These are phyloP conservation scores for Oryzias dopingdopingensis DNA, from an alignment of 2,797 vertebrate species.

Conservation along the genomic window DNA sequence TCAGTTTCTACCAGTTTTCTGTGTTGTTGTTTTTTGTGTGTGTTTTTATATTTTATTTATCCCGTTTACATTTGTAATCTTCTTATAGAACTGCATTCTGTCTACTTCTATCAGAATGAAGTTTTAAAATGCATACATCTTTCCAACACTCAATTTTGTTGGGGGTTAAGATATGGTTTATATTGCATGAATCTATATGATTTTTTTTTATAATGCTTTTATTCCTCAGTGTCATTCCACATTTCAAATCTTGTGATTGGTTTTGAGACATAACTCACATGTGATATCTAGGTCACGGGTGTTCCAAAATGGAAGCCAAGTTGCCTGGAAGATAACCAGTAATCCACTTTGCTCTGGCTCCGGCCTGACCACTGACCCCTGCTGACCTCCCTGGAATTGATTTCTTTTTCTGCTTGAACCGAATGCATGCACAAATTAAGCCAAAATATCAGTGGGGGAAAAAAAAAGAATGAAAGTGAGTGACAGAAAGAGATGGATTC, in stretches of 20 bases:
- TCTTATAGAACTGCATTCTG: too few species aligned
- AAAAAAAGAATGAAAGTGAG: conserved; percentile 8
- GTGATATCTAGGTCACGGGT: conserved; percentile 58
- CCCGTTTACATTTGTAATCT: too few species aligned
- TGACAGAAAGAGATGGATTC: conserved; percentile 11
- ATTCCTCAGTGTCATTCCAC: conserved; percentile 29
- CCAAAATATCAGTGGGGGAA: conserved; percentile 75
- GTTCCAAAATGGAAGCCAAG: conserved; percentile 59
- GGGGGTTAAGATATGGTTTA: conserved; percentile 34
- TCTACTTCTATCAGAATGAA: too few species aligned
- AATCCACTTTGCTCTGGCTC: conserved; percentile 80
- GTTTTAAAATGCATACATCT: conserved; percentile 33
- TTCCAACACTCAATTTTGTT: conserved; percentile 26
- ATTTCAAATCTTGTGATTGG: conserved; percentile 52
- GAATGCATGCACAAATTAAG: conserved; percentile 85
- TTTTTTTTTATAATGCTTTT: not conserved
- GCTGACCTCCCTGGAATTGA: conserved; percentile 91
- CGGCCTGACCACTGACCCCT: conserved; percentile 81
- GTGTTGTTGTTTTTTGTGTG: too few species aligned
- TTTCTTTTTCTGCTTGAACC: conserved; percentile 85
- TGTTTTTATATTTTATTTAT: too few species aligned
- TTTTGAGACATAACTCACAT: conserved; percentile 52
- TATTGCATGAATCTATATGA: conserved; percentile 41
- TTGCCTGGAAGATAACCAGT: conserved; percentile 84
- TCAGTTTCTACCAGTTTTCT: too few species aligned